Conservation (phyloP, 2,113 vertebrate species). For the Pterophyllum scalare region DNA sequence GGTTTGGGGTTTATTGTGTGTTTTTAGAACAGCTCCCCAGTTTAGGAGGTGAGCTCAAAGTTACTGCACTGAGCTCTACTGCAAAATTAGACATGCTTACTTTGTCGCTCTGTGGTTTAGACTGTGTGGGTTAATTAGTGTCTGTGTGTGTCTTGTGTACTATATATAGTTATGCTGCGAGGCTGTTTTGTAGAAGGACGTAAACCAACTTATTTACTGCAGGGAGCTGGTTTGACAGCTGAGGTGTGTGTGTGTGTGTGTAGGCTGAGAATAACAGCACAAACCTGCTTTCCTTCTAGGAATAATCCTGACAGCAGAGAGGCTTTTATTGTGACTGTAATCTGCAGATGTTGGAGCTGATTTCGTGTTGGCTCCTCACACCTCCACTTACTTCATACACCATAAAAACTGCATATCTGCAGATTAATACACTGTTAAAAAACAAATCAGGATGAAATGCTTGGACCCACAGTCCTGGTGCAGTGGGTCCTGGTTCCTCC, state of each 20-base stretch:
- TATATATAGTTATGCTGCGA: not conserved
- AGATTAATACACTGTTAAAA: not conserved
- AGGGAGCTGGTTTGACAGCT: not conserved
- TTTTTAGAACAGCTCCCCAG: not conserved
- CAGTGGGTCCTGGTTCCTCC: no score
- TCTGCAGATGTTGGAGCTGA: not conserved
- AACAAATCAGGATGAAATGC: no score
- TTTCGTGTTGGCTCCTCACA: not conserved
- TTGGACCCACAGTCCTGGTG: no score
- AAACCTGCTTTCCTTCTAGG: conserved; percentile 7
- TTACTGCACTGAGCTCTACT: not conserved
- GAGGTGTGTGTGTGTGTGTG: not conserved
- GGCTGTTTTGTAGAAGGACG: conserved; percentile 4
- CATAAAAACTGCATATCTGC: not conserved
- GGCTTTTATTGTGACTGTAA: not conserved
- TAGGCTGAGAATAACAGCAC: not conserved
- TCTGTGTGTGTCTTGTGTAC: not conserved
- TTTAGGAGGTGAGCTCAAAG: not conserved
- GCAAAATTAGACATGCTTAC: not conserved
- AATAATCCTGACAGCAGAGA: not conserved
- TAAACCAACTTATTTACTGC: not conserved
- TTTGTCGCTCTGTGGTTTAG: not conserved
- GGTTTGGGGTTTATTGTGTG: not conserved
- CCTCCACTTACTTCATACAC: not conserved
- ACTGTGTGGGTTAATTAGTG: conserved; percentile 4